These are phyloP conservation scores for Rhipidura dahli DNA, from an alignment of 2,113 vertebrate species.

Conservation along the genomic window DNA sequence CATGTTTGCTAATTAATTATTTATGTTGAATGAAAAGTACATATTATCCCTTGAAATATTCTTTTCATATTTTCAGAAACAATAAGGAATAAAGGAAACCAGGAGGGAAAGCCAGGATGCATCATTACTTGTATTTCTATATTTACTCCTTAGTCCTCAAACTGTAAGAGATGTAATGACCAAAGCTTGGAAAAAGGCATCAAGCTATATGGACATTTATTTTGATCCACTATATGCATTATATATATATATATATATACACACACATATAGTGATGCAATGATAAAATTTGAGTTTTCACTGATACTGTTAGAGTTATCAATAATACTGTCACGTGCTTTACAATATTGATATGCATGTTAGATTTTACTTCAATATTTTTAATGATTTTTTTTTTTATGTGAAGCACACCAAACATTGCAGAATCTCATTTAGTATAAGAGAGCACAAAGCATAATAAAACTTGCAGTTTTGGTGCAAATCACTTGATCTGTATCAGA, in stretches of 20 bases:
- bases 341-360: not conserved
- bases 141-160: not conserved
- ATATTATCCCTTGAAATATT: not conserved
- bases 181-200: not conserved
- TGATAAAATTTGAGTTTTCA: not conserved
- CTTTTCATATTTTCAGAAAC: not conserved
- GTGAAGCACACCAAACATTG: not conserved
- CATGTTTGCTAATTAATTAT: not conserved
- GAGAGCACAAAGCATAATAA: not conserved
- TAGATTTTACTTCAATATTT: not conserved
- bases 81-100: not conserved
- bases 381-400: not conserved
- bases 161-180: not conserved
- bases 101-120: not conserved
- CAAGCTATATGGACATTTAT: not conserved
- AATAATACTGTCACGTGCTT: not conserved
- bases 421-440: not conserved
- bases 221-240: not conserved
- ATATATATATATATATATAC: not conserved
- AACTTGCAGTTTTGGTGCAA: not conserved
- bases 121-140: not conserved
- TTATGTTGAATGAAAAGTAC: not conserved
- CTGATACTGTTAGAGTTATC: not conserved
- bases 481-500: not conserved
- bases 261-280: not conserved